Base-by-base conservation (phyloP, 2,797 vertebrate species). In the Poeciliopsis turneri region DNA sequence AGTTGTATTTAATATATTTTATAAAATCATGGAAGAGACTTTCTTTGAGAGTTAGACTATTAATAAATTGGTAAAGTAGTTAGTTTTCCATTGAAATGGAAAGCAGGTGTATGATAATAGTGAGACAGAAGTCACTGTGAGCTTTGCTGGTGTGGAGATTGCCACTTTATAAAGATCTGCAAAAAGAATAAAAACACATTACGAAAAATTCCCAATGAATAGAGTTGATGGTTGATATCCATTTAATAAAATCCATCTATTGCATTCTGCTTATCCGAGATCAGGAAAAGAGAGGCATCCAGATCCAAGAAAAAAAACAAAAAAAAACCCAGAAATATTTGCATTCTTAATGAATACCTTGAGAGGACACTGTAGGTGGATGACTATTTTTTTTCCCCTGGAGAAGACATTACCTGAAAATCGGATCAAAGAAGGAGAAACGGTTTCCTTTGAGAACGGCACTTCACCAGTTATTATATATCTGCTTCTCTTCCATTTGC, bases 401-500 rank as follows among this genome's bases (percentile, higher is more conserved):
- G 30, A 18, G 30, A 61, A 33, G 15, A 36, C 20, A 1, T 36
- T 64, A 20, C 15, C 30, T 36, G 1, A 20, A 64, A 64, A 64
- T 64, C 15, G 1, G 59, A 64, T 64, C 30, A 64, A 64, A 64
- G 59, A 36, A 64, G 59, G 30, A 36, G 28, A 61, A 36, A 20
- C 59, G 16, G 30, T 64, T 64, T 30, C 59, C 30, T 49, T 2
- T 28, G 78, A 76, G 33, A 78, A 28, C 30, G 0, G 30, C 13
- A 9, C 69, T 76, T 70, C 41, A 10, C 28, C 53, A 76, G 76
- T 69, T 75, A 59, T 33, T 64, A 18, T 33, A 16, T 4, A 25
- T 11, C n/a, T 73, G 16, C 61, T 18, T 77, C 30, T 6, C 49
- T 30, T 69, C 71, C 71, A 71, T 49, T 59, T 49, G 64, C 74